phyloP scores from a whole-genome alignment of 1,140 invertebrate species.

The Nylanderia fulva region DNA sequence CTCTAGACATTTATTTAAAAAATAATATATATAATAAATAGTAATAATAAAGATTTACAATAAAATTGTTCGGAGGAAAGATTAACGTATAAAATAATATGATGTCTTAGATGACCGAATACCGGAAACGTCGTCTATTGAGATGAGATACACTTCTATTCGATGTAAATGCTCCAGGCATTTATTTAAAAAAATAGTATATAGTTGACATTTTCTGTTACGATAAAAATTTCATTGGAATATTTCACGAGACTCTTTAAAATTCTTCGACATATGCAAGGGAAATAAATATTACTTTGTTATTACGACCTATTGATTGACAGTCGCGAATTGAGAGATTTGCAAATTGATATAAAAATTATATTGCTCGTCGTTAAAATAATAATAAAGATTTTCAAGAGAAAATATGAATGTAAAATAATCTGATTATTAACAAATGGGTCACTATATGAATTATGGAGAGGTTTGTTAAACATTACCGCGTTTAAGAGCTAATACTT shows the following conservation, averaged over 20 bases:
- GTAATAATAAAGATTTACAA: too few species aligned
- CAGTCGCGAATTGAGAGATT: constrained; percentile 2
- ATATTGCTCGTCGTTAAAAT: background rate
- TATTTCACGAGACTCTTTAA: background rate
- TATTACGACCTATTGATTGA: background rate
- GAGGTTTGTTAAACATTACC: constrained; percentile 19
- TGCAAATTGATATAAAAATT: background rate
- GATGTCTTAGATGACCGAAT: too few species aligned
- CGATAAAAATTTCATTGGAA: background rate
- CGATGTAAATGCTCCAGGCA: too few species aligned
- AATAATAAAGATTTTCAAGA: constrained; percentile 38
- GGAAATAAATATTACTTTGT: background rate
- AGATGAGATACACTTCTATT: too few species aligned
- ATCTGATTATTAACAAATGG: background rate
- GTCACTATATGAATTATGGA: background rate
- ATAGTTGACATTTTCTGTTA: background rate
- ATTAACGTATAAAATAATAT: too few species aligned
- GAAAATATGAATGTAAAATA: too few species aligned
- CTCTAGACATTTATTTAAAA: too few species aligned
- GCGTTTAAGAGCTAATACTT: constrained; percentile 46
- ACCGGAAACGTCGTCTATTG: too few species aligned
- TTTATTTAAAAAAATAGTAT: background rate
- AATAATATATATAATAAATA: too few species aligned
- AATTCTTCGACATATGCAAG: background rate
- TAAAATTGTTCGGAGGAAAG: too few species aligned